Conservation (phyloP, 1,140 invertebrate genomes). For the Bombus vancouverensis region DNA sequence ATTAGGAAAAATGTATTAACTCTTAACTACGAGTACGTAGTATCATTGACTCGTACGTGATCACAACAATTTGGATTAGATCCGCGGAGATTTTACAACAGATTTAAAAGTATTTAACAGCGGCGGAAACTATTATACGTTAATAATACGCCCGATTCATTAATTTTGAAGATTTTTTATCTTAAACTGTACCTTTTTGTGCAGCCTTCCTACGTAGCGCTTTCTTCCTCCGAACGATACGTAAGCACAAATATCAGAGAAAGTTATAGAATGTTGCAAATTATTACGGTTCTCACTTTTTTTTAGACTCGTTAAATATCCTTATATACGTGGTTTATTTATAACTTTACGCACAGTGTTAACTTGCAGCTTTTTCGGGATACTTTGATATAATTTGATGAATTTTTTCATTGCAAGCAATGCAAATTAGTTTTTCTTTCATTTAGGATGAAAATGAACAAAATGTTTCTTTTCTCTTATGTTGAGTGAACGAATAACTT, state of each 20-base stretch:
- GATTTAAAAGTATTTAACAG: neutral
- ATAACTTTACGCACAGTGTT: neutral
- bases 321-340: neutral
- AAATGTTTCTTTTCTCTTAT: neutral
- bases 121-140: neutral
- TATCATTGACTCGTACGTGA: neutral
- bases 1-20: too few relatives aligned
- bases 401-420: neutral
- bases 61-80: neutral
- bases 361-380: neutral
- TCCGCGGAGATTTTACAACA: neutral
- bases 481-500: neutral
- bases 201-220: constrained; percentile 77
- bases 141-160: neutral
- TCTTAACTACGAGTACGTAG: too few relatives aligned
- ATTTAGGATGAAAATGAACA: neutral
- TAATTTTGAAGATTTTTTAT: constrained; percentile 5
- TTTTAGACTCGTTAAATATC: neutral
- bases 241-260: constrained; percentile 71
- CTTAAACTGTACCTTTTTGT: constrained; percentile 60
- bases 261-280: constrained; percentile 14
- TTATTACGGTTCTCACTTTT: neutral
- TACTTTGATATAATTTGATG: neutral
- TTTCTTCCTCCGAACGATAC: constrained; percentile 77
- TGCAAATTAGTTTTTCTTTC: constrained; percentile 8